Base-by-base conservation (phyloP, 2,113 vertebrate species). In the Balaeniceps rex region DNA sequence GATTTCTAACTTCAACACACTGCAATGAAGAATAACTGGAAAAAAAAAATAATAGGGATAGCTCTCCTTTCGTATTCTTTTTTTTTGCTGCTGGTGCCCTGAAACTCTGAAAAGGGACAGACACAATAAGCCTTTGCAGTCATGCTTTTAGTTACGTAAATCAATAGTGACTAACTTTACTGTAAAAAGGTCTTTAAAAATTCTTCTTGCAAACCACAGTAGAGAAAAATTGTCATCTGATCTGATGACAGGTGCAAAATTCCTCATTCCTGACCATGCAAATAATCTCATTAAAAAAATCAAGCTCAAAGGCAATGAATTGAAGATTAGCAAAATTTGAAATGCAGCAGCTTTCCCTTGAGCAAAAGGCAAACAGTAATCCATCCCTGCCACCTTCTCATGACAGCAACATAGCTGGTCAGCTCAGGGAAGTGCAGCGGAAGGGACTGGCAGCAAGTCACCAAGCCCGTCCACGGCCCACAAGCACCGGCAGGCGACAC, bases 21-120 rank as follows among this genome's bases (percentile, higher is more conserved):
- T 0, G 4, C 36, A 11, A 4, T 1, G 12, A 55, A 18, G 26
- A 36, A 5, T 13, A 33, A 47, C 71, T 26, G 21, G 5, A 24
- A n/a, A 38, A 54, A 42, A 42, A n/a, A n/a, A n/a, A n/a, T n/a
- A n/a, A n/a, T 13, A 55, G 36, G 34, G 46, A 14, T 8, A 33
- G 42, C 38, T 36, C 33, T 51, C 36, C 46, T 40, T 19, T n/a
- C 0, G 3, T 21, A 55, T 49, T 58, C 7, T 4, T 42, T 2
- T 23, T 17, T 14, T 55, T 26, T 34, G 26, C 58, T 84, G 65
- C 76, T 54, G 24, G 21, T 40, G 52, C 47, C 28, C 66, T 83
- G 26, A 8, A 69, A 16, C 54, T 72, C 69, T 11, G 40, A 14
- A 46, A 51, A 29, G 10, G 28, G 18, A 80, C 1, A 33, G 12